Evolutionary conservation across 2,797 vertebrate species (phyloP), one percentile per base, ranked within the genome.

Genomic region (Acestrorhynchus altus): DNA sequence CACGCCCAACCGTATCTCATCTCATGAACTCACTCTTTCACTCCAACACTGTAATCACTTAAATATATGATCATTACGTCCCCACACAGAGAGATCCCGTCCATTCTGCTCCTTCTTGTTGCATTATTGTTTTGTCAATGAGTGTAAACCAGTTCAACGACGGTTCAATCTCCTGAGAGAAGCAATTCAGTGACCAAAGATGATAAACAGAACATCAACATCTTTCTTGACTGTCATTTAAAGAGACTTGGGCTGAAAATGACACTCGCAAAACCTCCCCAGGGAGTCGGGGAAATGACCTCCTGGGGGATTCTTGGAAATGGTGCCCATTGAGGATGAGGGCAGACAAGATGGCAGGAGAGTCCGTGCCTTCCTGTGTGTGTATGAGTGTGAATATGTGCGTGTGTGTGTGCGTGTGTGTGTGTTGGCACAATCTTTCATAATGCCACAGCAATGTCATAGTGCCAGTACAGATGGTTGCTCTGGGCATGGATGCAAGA

Each of bases 311-410:
- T 72, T 78, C 74, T 78, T 60, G 54, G 66, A 65, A 83, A 74
- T n/a, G 49, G 49, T 61, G 44, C 56, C 44, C 44, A 24, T 51
- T 49, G 66, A 61, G 61, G 51, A 44, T 40, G 12, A 13, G 60
- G 60, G 59, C 28, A 49, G 40, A 54, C 60, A 24, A 51, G 71
- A 26, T 72, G 31, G 1, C 46, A 73, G 84, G 85, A 88, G 85
- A 88, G 51, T 65, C 40, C 54, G 51, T 22, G 20, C 35, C 18
- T 9, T 18, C 44, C 42, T 52, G 71, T 57, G 61, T 52, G 68
- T 76, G 60, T 70, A 11, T 66, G 40, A 61, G 22, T 81, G 63
- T 77, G 68, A 61, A 49, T 57, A n/a, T 70, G 57, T 49, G 70
- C 54, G 66, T 39, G 66, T 71, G 47, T 57, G 9, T 64, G 35